A percentile compares a stretch with the other conserved stretches of the same genome.
phyloP scores from a whole-genome alignment of 2,888 invertebrate species.

The Isotomurus palustris region DNA sequence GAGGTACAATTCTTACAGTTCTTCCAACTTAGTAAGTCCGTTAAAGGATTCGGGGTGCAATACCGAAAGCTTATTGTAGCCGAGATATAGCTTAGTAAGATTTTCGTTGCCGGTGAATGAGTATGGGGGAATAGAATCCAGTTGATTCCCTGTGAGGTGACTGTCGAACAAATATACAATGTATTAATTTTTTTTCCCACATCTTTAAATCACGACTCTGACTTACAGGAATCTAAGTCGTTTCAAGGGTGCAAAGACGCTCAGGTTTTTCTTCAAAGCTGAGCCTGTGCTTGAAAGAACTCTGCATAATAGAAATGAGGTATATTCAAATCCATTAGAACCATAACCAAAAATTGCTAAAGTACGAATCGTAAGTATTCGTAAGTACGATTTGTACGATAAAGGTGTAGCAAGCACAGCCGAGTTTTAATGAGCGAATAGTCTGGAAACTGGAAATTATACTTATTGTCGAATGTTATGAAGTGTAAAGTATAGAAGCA shows the following conservation, averaged over 20 bases:
- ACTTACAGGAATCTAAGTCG: not conserved
- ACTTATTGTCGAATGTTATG: no score
- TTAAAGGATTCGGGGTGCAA: constrained; percentile 30
- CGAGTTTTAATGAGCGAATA: not conserved
- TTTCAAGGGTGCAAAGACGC: no score
- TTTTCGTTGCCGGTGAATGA: constrained; percentile 30
- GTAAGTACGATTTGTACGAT: no score
- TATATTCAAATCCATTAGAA: no score
- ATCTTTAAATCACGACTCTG: not conserved
- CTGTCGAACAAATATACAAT: constrained; percentile 12
- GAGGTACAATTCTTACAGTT: no score
- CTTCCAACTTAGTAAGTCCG: constrained; percentile 33
- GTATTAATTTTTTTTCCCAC: not conserved
- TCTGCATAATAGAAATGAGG: no score
- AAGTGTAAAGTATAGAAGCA: no score
- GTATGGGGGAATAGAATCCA: constrained; percentile 28
- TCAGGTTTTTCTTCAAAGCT: not conserved
- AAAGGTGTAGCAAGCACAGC: no score
- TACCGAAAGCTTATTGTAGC: constrained; percentile 33
- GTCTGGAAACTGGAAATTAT: no score
- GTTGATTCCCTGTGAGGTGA: constrained; percentile 37
- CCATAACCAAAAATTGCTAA: no score
- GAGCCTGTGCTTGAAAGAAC: not conserved
- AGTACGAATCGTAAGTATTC: no score
- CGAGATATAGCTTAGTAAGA: constrained; percentile 36